Base-by-base conservation (phyloP, 2,113 vertebrate species). In the Brachyhypopomus gauderio region DNA sequence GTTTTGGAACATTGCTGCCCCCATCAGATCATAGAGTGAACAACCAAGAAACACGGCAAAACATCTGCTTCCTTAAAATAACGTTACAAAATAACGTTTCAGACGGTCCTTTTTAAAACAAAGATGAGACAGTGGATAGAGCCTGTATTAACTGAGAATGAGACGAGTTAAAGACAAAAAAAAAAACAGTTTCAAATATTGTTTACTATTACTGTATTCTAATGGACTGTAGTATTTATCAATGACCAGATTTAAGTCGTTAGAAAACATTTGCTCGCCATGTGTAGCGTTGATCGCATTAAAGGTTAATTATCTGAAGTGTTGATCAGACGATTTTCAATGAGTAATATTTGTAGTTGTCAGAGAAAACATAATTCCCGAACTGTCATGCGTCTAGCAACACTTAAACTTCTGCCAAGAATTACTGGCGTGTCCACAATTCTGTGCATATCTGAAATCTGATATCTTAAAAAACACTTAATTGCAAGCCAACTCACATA, bases 341-440 rank as follows among this genome's bases (percentile, higher is more conserved):
- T 90, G 88, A 92, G 89, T 91, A 93, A 90, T 91, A 91, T 92
- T 92, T 90, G 87, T 90, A 84, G 77, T 90, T 90, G 85, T 87
- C 89, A 88, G 88, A 88, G 89, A 85, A 92, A 91, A 90, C 89
- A 91, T 86, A 84, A 81, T 88, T 85, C 76, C 59, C 77, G 88
- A 91, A 92, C 90, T 92, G 93, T 92, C 91, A 91, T 88, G 86
- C 88, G 89, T 89, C 90, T 90, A 90, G 90, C 93, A 92, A 94
- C 93, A 93, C 92, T 85, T 92, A 83, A 79, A 72, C 63, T 64
- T 83, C 86, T 93, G 93, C 93, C 93, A 94, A 92, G 90, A 90
- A 88, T 79, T 84, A 78, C 75, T 80, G 85, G 83, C 82, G 73
- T 70, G 77, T 80, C 75, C 82, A 84, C 80, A 81, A 69, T 63